Base-by-base conservation (phyloP, 1,140 invertebrate species). In the Drosophila paulistorum region DNA sequence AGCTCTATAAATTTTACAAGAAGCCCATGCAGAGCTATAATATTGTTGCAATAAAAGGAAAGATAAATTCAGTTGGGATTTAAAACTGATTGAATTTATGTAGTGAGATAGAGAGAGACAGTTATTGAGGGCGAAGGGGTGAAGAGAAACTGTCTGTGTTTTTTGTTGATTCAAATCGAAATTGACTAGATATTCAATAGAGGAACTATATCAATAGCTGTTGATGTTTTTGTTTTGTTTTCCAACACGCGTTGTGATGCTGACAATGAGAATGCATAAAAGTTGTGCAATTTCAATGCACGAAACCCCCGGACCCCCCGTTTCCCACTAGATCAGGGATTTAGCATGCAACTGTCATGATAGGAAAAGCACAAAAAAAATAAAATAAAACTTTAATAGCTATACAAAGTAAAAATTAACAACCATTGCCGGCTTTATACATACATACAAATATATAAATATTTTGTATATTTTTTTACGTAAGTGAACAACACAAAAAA, bases 321-420 rank as follows among this genome's bases (percentile, higher is more conserved):
- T 4, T 30, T 2, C 6, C 48, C 17, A 11, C 9, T 13, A 39
- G 37, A 39, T 39, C 11, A 39, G 10, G 11, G n/a, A 10, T 58
- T 74, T 71, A 39, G 54, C 63, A 30, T 17, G 66, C 71, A 39
- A 42, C 71, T 68, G 73, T 37, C 61, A 77, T 65, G 74, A 78
- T 70, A 70, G 61, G 67, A 65, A 81, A 81, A 42, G 11, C 11
- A 42, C 4, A 14, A 45, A 14, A 45, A 20, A 14, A 48, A 48
- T 7, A 48, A 48, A 78, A 74, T 77, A 82, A 79, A 80, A 79
- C 51, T 71, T 51, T 68, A 66, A 66, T 68, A 78, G 39, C 71
- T 78, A 71, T 51, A 71, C 41, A 57, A 75, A 45, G 51, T 75
- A 55, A 51, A 66, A 79, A 75, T 78, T 71, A 79, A 71, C 75